These are phyloP conservation scores for Cariama cristata DNA, from an alignment of 2,113 vertebrate genomes.

Conservation along the genomic window DNA sequence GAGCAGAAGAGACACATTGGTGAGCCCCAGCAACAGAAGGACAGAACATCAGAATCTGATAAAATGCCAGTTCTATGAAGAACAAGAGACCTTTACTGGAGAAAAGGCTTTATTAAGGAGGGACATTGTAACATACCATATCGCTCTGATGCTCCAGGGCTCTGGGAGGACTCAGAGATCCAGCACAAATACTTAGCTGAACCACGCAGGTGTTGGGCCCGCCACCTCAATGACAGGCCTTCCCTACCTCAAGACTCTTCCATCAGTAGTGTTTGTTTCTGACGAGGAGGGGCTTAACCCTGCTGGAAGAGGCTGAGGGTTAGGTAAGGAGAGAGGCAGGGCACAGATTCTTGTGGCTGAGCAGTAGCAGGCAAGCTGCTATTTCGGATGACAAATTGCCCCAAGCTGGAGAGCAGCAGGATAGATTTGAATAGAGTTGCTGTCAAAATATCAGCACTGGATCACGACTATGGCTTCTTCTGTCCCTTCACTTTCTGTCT, in stretches of 20 bases:
- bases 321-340: neutral
- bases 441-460: neutral
- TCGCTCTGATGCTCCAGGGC: neutral
- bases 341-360: neutral
- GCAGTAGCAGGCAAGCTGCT: neutral
- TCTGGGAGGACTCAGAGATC: neutral
- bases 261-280: neutral
- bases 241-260: neutral
- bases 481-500: neutral
- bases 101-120: slow-evolving; percentile 6
- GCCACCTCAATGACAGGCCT: neutral
- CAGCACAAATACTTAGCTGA: neutral
- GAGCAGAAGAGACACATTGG: neutral
- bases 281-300: neutral
- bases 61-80: neutral
- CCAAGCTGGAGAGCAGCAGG: neutral
- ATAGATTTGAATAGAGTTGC: neutral
- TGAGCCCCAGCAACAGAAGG: neutral
- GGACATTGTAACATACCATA: neutral
- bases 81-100: neutral
- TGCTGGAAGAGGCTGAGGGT: neutral
- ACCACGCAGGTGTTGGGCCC: neutral
- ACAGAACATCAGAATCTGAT: neutral
- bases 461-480: neutral
- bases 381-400: neutral